Evolutionary conservation across 1,140 invertebrate species (phyloP).

Genomic region (Ylistrum balloti): DNA sequence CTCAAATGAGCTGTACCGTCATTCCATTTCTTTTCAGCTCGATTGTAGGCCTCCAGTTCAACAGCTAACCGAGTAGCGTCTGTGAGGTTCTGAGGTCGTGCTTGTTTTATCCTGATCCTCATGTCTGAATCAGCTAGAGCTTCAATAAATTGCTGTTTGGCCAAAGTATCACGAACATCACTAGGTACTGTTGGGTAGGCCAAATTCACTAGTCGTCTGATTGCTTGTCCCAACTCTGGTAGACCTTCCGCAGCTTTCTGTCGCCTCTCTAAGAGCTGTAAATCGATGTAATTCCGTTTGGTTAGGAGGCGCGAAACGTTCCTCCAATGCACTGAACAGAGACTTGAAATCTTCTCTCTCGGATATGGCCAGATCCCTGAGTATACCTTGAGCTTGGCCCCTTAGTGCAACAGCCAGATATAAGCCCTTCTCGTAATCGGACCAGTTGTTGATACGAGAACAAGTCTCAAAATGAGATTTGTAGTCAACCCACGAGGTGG

Average conservation of each 20-base stretch:
- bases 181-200: conserved; percentile 30
- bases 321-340: not conserved
- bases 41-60: not conserved
- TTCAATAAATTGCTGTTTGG: too few species aligned
- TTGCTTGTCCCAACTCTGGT: conserved; percentile 30
- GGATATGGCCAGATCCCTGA: not conserved
- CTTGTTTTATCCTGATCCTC: too few species aligned
- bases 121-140: too few species aligned
- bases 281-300: not conserved
- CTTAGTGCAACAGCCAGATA: not conserved
- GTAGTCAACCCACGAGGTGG: not conserved
- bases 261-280: not conserved
- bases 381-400: conserved; percentile 6
- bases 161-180: not conserved
- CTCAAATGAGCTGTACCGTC: not conserved
- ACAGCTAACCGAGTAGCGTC: too few species aligned
- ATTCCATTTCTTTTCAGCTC: conserved; percentile 26
- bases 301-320: not conserved
- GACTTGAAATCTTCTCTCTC: not conserved
- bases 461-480: not conserved
- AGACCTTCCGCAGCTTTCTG: not conserved
- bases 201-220: not conserved
- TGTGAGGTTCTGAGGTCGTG: too few species aligned
- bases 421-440: not conserved
- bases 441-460: not conserved